Evolutionary conservation across 2,113 vertebrate genomes (phyloP), one percentile per base, ranked within the genome.

Genomic region (Colius striatus): DNA sequence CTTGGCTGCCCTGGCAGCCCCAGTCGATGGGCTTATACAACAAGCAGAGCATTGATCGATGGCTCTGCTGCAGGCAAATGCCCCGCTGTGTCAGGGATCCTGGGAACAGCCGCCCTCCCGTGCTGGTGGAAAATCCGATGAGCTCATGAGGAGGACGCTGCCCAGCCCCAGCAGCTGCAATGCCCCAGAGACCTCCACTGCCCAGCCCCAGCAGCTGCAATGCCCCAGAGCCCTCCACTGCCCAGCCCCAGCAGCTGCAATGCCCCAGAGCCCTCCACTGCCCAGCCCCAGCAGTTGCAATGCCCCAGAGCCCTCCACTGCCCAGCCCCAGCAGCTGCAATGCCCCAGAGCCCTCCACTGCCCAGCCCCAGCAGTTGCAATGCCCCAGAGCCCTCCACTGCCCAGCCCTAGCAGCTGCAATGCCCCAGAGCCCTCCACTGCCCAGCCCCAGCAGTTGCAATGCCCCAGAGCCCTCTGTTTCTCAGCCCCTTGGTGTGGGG

Each of bases 51-150:
- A 57, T 5, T 0, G 32, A 96, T 95, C 8, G 0, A 66, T 85
- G 0, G 3, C 54, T 67, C n/a, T 2, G 53, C 94, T 78, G 90
- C 82, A 87, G 94, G 88, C 92, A 85, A 38, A 92, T 9, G 87
- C 70, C 75, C 41, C 0, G 29, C 78, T 70, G 53, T 10, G 1
- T 36, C 5, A 22, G 81, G 89, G 77, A 47, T 82, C 61, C 71
- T 89, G 63, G 70, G 73, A 92, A 65, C 90, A 63, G 79, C 76
- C 43, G 6, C 83, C 74, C 83, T 70, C 43, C 66, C 2, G 13
- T 1, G 3, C 85, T 19, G 51, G 89, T 68, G 95, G 97, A 97
- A 97, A 97, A 97, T 97, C 94, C 96, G 1, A 97, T 97, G 95
- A 96, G 91, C 87, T 97, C 89, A 89, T 80, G 89, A 93, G 3